Conservation (phyloP, 2,888 invertebrate genomes). For the Nemotelus nigrinus region DNA sequence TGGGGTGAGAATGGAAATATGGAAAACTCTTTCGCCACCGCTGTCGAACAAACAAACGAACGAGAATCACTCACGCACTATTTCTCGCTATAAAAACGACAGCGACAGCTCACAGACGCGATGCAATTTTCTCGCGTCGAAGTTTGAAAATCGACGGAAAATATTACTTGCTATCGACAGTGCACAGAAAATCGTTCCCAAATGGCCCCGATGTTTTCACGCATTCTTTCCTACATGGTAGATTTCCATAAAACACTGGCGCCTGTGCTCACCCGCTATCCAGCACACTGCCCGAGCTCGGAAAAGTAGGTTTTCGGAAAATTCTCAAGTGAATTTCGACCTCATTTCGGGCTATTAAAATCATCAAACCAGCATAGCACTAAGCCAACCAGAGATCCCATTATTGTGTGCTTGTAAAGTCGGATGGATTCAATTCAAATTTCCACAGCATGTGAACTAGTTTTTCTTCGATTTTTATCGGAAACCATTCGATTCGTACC, state of each 20-base stretch:
- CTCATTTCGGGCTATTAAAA: no score
- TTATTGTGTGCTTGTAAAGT: background rate
- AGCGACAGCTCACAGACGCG: constrained; percentile 26
- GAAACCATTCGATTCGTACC: constrained; percentile 19
- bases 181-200: background rate
- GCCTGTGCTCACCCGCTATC: background rate
- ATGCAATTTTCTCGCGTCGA: constrained; percentile 31
- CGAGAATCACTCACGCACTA: constrained; percentile 33
- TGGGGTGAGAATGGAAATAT: constrained; percentile 1
- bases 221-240: background rate
- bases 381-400: background rate
- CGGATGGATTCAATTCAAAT: background rate
- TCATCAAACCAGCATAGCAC: background rate
- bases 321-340: background rate
- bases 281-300: background rate
- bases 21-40: constrained; percentile 30
- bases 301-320: constrained; percentile 4
- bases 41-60: constrained; percentile 17
- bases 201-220: background rate
- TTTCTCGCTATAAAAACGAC: constrained; percentile 20
- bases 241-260: background rate
- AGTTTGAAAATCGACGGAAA: constrained; percentile 21
- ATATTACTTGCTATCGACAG: background rate
- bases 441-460: background rate
- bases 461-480: constrained; percentile 9